Percentiles rank a stretch among this genome's conserved stretches.
phyloP scores from a whole-genome alignment of 2,888 invertebrate species.

The Xestia rhomboidea region DNA sequence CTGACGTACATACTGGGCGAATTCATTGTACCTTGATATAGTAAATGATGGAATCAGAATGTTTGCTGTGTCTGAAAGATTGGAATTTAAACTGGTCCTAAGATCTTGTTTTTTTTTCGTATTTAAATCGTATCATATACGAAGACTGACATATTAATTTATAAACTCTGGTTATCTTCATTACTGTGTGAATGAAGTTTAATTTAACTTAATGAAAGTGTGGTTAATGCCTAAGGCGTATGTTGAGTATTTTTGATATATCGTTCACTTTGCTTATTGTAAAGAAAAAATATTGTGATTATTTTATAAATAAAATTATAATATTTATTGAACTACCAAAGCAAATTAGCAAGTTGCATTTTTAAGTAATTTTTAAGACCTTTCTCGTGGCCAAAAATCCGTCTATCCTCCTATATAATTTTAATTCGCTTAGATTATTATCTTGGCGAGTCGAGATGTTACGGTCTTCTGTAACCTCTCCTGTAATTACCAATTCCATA shows the following conservation, averaged over 20 bases:
- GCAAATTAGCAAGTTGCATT: background rate
- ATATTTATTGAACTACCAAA: background rate
- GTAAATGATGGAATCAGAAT: background rate
- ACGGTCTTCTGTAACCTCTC: too few species aligned
- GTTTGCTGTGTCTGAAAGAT: background rate
- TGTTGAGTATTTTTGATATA: background rate
- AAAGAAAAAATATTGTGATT: background rate
- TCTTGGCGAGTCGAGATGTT: too few species aligned
- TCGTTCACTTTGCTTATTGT: background rate
- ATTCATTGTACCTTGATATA: background rate
- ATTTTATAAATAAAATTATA: constrained; percentile 2
- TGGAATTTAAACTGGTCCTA: background rate
- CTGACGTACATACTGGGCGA: background rate
- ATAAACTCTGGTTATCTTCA: constrained; percentile 5
- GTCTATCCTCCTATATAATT: too few species aligned
- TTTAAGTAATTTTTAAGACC: background rate
- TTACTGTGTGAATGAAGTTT: constrained; percentile 40
- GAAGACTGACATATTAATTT: constrained; percentile 30
- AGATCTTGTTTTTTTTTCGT: background rate
- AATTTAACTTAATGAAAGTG: constrained; percentile 31
- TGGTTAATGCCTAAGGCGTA: constrained; percentile 14
- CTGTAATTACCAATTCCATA: constrained; percentile 12
- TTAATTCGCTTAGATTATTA: too few species aligned
- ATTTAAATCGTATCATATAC: constrained; percentile 7
- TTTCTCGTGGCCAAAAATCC: background rate